Percentiles rank a stretch among this genome's conserved stretches.
phyloP scores from a whole-genome alignment of 2,113 vertebrate species.

The Pelecanus crispus region DNA sequence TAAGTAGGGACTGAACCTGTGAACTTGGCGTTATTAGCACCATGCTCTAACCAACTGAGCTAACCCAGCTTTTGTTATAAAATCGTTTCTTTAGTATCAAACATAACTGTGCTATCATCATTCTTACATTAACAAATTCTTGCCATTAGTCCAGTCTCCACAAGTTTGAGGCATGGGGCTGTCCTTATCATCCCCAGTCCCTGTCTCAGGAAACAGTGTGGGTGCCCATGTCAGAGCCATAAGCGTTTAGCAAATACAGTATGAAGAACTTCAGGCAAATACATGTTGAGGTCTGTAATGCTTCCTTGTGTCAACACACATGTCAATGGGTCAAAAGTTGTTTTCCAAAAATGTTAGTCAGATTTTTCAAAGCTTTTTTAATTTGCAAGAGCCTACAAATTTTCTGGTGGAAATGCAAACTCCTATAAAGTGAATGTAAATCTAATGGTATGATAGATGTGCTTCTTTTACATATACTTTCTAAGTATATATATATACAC shows the following conservation, averaged over 20 bases:
- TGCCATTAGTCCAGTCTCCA: background rate
- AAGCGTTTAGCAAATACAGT: background rate
- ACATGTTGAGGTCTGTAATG: background rate
- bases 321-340: accelerated
- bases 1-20: too few relatives aligned
- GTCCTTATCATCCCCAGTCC: background rate
- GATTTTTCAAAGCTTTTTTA: background rate
- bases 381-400: background rate
- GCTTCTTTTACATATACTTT: background rate
- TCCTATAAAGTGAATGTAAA: background rate
- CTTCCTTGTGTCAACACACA: background rate
- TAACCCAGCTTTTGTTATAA: too few relatives aligned
- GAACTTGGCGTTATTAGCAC: too few relatives aligned
- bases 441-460: background rate
- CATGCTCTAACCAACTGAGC: too few relatives aligned
- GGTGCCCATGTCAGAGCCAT: background rate
- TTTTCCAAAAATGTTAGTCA: background rate
- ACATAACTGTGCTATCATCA: background rate
- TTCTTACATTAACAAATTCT: background rate
- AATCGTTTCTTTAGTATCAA: background rate
- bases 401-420: background rate
- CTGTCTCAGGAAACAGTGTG: background rate
- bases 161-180: background rate
- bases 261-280: background rate
- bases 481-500: too few relatives aligned